Evolutionary conservation across 2,888 invertebrate genomes (phyloP).

Genomic region (Dromius quadrimaculatus): DNA sequence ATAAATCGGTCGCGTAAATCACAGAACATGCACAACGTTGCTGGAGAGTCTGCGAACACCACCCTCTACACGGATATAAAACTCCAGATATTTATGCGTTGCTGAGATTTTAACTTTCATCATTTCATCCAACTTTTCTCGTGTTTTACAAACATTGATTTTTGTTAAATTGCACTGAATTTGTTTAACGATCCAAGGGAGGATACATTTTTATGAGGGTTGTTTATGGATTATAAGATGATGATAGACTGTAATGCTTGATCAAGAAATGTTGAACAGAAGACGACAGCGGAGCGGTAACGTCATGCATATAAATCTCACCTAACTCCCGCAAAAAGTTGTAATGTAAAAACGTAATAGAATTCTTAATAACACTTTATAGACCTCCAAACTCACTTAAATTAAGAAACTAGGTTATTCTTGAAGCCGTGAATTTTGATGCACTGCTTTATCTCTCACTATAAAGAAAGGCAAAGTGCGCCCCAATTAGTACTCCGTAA

Average conservation of each 20-base stretch:
- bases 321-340: too few relatives aligned
- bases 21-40: conserved; percentile 34
- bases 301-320: too few relatives aligned
- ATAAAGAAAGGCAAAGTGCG: conserved; percentile 27
- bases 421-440: conserved; percentile 32
- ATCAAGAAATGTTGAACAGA: too few relatives aligned
- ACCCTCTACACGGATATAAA: conserved; percentile 20
- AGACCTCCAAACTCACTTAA: conserved; percentile 23
- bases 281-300: too few relatives aligned
- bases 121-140: conserved; percentile 25
- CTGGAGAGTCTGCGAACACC: background rate
- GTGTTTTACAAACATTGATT: background rate
- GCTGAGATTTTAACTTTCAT: conserved; percentile 36
- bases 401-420: conserved; percentile 43
- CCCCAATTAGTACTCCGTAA: conserved; percentile 40
- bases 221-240: too few relatives aligned
- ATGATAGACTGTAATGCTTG: too few relatives aligned
- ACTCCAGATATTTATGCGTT: conserved; percentile 25
- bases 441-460: conserved; percentile 26
- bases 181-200: background rate
- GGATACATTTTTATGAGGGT: too few relatives aligned
- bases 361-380: conserved; percentile 45
- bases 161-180: conserved; percentile 8
- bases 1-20: conserved; percentile 42
- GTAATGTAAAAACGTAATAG: conserved; percentile 43